Evolutionary conservation across 2,888 invertebrate species (phyloP).

Genomic region (Pyrrhia umbra): DNA sequence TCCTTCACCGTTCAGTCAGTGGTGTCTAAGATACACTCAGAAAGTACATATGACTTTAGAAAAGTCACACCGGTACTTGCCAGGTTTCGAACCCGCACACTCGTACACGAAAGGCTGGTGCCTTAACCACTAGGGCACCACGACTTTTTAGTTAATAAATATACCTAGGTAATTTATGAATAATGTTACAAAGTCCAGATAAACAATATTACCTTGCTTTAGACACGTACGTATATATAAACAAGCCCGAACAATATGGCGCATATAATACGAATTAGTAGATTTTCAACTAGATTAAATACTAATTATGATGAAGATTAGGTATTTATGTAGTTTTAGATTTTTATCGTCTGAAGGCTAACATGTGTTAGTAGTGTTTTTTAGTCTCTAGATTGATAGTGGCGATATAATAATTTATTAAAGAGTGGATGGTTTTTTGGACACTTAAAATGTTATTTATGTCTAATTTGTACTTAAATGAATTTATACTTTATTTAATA

Average conservation of each 20-base stretch:
- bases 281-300: constrained; percentile 49
- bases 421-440: too few relatives aligned
- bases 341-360: constrained; percentile 36
- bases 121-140: too few relatives aligned
- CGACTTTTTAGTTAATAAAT: too few relatives aligned
- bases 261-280: constrained; percentile 30
- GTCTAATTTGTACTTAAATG: too few relatives aligned
- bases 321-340: constrained; percentile 26
- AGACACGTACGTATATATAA: constrained; percentile 19
- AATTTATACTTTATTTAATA: too few relatives aligned
- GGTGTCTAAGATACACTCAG: too few relatives aligned
- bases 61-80: too few relatives aligned
- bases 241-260: constrained; percentile 27
- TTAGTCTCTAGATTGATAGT: not conserved
- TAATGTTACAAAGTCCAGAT: constrained; percentile 38
- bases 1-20: too few relatives aligned
- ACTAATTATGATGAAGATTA: constrained; percentile 49
- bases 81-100: too few relatives aligned
- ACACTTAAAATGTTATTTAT: too few relatives aligned
- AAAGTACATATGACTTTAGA: too few relatives aligned
- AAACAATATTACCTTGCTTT: constrained; percentile 22
- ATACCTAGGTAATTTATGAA: constrained; percentile 42
- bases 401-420: not conserved
- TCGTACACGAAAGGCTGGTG: too few relatives aligned
- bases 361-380: constrained; percentile 21